Conservation (phyloP, 2,888 invertebrate species). For the Trichopoda pennipes region DNA sequence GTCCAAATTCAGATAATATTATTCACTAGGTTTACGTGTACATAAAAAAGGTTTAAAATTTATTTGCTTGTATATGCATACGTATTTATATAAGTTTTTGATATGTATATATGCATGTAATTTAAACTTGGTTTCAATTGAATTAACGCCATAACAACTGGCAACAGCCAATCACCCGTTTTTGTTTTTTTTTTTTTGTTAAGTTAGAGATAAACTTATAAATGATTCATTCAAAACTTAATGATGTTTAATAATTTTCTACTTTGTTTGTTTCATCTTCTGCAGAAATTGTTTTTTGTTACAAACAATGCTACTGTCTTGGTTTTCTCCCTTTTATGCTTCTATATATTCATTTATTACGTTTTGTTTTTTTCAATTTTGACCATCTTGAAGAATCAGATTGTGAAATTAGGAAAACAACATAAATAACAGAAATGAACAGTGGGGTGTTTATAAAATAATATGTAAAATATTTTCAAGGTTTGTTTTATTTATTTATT, state of each 20-base stretch:
- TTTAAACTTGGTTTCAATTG: conserved; percentile 50
- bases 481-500: no score
- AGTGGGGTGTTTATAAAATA: background rate
- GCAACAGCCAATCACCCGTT: conserved; percentile 6
- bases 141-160: conserved; percentile 58
- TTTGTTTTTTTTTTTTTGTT: conserved; percentile 4
- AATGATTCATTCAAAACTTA: conserved; percentile 59
- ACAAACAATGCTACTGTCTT: conserved; percentile 43
- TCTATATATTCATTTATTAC: conserved; percentile 23
- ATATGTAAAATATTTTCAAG: no score
- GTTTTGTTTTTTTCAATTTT: conserved; percentile 16
- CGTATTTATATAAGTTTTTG: background rate
- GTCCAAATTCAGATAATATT: background rate
- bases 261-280: conserved; percentile 39
- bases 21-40: background rate
- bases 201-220: conserved; percentile 48
- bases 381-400: conserved; percentile 57
- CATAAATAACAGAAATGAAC: conserved; percentile 41
- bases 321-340: conserved; percentile 15
- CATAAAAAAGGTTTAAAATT: conserved; percentile 4
- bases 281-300: conserved; percentile 31
- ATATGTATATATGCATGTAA: conserved; percentile 9
- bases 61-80: background rate
- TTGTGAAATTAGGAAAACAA: conserved; percentile 52
- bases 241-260: conserved; percentile 62